Conservation (phyloP, 1,140 invertebrate genomes). For the Drosophila arawakana region DNA sequence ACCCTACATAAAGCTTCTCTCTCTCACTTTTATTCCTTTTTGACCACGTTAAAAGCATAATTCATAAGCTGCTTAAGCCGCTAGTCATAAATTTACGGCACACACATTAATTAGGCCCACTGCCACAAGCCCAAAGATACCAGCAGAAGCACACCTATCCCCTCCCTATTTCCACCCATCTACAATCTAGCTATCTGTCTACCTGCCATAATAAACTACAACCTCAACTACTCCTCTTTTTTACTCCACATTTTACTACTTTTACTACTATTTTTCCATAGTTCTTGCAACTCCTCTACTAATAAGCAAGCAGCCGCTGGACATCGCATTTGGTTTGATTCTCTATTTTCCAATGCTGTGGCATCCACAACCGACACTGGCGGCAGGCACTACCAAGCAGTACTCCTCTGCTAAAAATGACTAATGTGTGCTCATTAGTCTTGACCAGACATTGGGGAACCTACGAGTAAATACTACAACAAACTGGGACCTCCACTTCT, state of each 20-base stretch:
- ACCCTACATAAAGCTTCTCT: too few species aligned
- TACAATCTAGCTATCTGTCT: background rate
- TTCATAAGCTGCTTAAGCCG: slow-evolving; percentile 79
- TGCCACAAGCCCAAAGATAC: slow-evolving; percentile 52
- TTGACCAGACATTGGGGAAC: slow-evolving; percentile 29
- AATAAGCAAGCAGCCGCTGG: slow-evolving; percentile 34
- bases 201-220: slow-evolving; percentile 17
- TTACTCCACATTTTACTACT: background rate
- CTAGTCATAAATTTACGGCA: slow-evolving; percentile 70
- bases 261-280: background rate
- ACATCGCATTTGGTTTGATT: slow-evolving; percentile 8
- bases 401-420: slow-evolving; percentile 35
- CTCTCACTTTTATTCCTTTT: background rate
- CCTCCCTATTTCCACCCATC: too few species aligned
- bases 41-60: slow-evolving; percentile 56
- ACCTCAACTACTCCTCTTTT: background rate
- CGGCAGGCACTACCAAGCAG: background rate
- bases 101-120: slow-evolving; percentile 74
- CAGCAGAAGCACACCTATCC: too few species aligned
- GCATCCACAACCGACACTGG: background rate
- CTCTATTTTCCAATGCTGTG: background rate
- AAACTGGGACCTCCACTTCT: background rate
- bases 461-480: slow-evolving; percentile 22
- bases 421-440: slow-evolving; percentile 63
- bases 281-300: slow-evolving; percentile 25